Evolutionary conservation across 2,797 vertebrate genomes (phyloP), one percentile per base, ranked within the genome.

Genomic region (Meda fulgida): DNA sequence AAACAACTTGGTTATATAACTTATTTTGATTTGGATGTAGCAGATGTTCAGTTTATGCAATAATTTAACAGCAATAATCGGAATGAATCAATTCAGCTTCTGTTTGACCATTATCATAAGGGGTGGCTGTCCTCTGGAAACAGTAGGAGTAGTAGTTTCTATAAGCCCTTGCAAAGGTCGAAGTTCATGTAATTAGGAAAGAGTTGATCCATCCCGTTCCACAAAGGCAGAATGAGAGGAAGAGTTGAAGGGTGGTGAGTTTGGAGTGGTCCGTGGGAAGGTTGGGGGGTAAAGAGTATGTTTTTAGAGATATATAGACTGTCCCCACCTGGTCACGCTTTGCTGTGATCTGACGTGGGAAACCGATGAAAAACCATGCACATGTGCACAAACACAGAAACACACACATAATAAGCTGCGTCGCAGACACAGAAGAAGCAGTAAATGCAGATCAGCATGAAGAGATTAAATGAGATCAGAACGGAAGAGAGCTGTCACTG

Each of bases 241-340:
- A 85, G 85, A 79, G 70, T 75, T 73, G 26, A 80, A 60, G 83
- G 88, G 75, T 84, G 71, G 87, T 87, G 89, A 46, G 85, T 83
- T 75, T 81, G 67, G 77, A 46, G 73, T 81, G 46, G 18, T 70
- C 69, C 53, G n/a, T 48, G 73, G 48, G 63, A 46, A 77, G 80
- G 73, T 58, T 29, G 70, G 11, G 7, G 55, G 43, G 72, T 73
- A 75, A 69, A 46, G 65, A 80, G 38, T n/a, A 46, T 71, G 89
- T 78, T 80, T 79, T 87, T 87, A 86, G 38, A 82, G 75, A 89
- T 87, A 91, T 72, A 85, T 80, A 92, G 92, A 86, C 90, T 92
- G 90, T 94, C 94, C 95, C 95, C 95, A 96, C 95, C 95, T 96
- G 94, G 94, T 93, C 90, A 96, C 92, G 73, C 92, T 96, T 94